Percentiles rank a stretch among this genome's conserved stretches.
These are phyloP conservation scores for Sorex fumeus DNA, from an alignment of 2,113 vertebrate genomes.

Conservation along the genomic window DNA sequence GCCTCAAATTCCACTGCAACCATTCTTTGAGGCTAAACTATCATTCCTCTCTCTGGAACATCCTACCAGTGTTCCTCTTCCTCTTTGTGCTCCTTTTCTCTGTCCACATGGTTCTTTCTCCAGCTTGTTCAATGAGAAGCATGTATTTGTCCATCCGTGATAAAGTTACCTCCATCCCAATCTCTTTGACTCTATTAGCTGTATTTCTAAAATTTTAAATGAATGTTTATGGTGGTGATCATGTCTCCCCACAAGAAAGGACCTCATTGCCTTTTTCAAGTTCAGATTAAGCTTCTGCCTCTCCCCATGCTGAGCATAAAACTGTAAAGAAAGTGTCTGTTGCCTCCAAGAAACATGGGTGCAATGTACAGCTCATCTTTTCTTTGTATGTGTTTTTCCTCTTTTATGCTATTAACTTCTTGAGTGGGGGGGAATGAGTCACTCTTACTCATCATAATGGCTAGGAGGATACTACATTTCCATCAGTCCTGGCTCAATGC, in stretches of 20 bases:
- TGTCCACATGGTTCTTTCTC: rapidly evolving
- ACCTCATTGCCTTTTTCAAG: neutral
- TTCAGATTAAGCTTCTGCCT: neutral
- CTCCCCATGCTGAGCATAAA: neutral
- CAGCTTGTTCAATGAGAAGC: neutral
- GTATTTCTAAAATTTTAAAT: neutral
- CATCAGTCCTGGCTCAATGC: constrained; percentile 6
- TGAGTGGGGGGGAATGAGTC: neutral
- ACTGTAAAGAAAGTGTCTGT: neutral
- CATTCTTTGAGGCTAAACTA: neutral
- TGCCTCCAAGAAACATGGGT: neutral
- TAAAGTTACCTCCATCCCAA: neutral
- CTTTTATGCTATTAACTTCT: neutral
- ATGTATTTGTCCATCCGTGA: neutral
- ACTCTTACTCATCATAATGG: neutral
- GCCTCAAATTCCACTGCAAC: neutral
- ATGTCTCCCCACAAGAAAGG: neutral
- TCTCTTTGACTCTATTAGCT: neutral
- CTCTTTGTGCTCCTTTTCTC: neutral
- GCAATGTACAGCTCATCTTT: neutral
- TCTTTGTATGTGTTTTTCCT: neutral
- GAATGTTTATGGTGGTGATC: neutral
- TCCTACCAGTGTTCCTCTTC: neutral
- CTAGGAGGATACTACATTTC: neutral
- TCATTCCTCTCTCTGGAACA: neutral